Evolutionary conservation across 2,113 vertebrate species (phyloP), one percentile per base, ranked within the genome.

Genomic region (Onychostruthus taczanowskii): DNA sequence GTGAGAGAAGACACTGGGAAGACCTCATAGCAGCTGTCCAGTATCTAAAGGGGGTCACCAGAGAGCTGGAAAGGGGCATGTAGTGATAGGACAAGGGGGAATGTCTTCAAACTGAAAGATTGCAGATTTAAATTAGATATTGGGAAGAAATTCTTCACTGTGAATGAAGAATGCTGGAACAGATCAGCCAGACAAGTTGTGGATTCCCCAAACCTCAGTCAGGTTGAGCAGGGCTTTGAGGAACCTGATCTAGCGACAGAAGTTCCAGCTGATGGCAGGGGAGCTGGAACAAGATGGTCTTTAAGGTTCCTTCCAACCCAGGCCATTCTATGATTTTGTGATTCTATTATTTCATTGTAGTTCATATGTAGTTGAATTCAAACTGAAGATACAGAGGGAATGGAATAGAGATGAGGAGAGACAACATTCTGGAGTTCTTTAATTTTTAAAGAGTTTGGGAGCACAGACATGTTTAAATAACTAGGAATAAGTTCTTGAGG

Each of bases 181-280:
- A 49, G 49, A n/a, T 43, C 2, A 1, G 13, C 30, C 30, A 43
- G 49, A 64, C 18, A 64, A 31, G 9, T 7, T 50, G 31, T 73
- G 31, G 12, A 9, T 37, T 10, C 35, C 14, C 26, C 35, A 35
- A 22, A 43, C 4, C 3, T 44, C 10, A 9, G 10, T 35, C 35
- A 35, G 35, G 6, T 37, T 88, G 35, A 14, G 72, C 0, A 0
- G 15, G 15, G 3, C 31, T 35, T 37, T 58, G 35, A 80, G 35
- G 26, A 64, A 15, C 10, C 14, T 37, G 2, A 4, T 66, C 18
- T 33, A 81, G 22, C 27, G 26, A 43, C 2, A 50, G 44, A 50
- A 16, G 13, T 37, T 30, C 20, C 52, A 58, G 37, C 4, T 44
- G 18, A 58, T 20, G 8, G 18, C 23, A 66, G 13, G 2, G 16